A percentile compares a stretch with the other conserved stretches of the same genome.
phyloP scores from a whole-genome alignment of 2,113 vertebrate genomes.

The Hippolais icterina region DNA sequence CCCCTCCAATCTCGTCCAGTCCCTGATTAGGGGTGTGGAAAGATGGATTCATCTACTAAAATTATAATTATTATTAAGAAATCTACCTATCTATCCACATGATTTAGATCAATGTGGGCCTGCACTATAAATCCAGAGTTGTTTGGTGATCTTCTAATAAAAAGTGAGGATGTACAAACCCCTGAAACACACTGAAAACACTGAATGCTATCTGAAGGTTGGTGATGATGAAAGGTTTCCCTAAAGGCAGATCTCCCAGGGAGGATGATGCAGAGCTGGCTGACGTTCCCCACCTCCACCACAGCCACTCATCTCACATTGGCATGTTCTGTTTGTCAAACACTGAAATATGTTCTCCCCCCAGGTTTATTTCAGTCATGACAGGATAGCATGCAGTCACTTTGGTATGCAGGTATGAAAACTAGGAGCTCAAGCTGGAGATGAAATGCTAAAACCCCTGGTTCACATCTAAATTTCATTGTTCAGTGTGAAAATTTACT shows the following conservation, averaged over 20 bases:
- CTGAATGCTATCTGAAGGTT: background rate
- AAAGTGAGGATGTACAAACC: background rate
- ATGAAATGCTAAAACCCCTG: background rate
- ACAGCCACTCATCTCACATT: background rate
- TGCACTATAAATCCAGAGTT: background rate
- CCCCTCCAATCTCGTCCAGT: background rate
- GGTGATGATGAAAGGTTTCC: background rate
- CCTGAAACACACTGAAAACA: background rate
- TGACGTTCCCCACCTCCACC: background rate
- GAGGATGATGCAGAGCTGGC: background rate
- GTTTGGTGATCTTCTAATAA: background rate
- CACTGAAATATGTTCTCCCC: background rate
- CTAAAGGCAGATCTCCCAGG: background rate
- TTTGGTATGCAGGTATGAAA: background rate
- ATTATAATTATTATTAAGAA: background rate
- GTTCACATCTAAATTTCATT: background rate
- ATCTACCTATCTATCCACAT: background rate
- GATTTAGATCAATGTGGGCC: background rate
- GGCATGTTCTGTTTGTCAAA: background rate
- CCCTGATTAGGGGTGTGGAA: background rate
- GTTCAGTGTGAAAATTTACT: background rate
- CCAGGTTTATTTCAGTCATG: background rate
- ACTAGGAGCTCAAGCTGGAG: background rate
- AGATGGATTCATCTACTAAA: background rate
- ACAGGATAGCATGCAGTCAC: background rate